Conservation (phyloP, 2,888 invertebrate species). For the Microplitis manilae region DNA sequence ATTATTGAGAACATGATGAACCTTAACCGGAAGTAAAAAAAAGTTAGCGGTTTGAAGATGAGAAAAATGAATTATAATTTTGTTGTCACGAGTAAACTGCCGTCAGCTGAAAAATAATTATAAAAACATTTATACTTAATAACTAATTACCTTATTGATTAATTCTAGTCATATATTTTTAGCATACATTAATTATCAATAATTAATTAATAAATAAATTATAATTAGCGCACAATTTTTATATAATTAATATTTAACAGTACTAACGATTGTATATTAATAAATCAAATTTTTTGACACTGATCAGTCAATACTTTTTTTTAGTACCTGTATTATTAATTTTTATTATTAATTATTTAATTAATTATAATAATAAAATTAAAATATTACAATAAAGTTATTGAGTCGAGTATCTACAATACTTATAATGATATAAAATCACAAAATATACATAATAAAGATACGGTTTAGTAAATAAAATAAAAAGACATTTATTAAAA, state of each 20-base stretch:
- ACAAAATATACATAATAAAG: conserved; percentile 71
- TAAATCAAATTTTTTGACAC: background rate
- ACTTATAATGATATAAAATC: conserved; percentile 70
- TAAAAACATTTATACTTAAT: no score
- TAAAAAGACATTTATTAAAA: background rate
- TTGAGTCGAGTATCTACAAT: conserved; percentile 71
- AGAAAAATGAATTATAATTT: no score
- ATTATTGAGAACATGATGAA: no score
- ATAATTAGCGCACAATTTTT: conserved; percentile 6
- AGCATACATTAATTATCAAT: conserved; percentile 1
- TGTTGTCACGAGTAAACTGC: no score
- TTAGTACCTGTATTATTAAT: conserved; percentile 57
- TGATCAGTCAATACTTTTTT: conserved; percentile 29
- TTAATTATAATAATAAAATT: conserved; percentile 58
- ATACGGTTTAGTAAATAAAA: conserved; percentile 53
- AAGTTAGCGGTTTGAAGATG: no score
- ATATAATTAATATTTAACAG: background rate
- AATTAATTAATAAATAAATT: background rate
- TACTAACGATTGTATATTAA: background rate
- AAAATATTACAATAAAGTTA: conserved; percentile 62
- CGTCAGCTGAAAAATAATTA: no score
- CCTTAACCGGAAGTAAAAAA: no score
- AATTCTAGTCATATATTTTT: background rate
- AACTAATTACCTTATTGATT: no score
- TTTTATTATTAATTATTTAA: conserved; percentile 53